phyloP scores from a whole-genome alignment of 2,888 invertebrate genomes.

The Coronaproctus castanopsis region DNA sequence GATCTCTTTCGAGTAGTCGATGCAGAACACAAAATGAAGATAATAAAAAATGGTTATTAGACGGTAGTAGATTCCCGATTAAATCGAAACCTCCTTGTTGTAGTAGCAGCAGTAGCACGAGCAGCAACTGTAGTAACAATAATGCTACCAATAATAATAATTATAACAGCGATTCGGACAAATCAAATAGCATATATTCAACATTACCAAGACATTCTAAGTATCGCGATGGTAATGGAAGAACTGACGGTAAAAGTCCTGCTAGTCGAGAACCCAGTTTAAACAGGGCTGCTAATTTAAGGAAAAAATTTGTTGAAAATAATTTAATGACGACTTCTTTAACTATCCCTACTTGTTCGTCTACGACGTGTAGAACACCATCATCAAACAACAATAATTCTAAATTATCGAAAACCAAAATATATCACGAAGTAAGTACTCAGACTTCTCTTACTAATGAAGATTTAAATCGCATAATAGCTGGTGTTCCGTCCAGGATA shows the following conservation, averaged over 20 bases:
- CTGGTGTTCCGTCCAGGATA: slow-evolving; percentile 30
- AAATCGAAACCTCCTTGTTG: not conserved
- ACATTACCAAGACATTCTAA: slow-evolving; percentile 56
- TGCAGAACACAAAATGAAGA: not conserved
- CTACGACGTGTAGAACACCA: slow-evolving; percentile 14
- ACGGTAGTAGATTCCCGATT: not conserved
- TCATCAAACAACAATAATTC: slow-evolving; percentile 12
- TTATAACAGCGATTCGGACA: slow-evolving; percentile 22
- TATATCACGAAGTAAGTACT: slow-evolving; percentile 56
- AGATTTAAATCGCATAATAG: slow-evolving; percentile 50
- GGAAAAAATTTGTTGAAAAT: slow-evolving; percentile 19
- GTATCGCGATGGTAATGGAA: slow-evolving; percentile 34
- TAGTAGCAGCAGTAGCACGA: not conserved
- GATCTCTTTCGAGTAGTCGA: not conserved
- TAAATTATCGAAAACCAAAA: slow-evolving; percentile 35
- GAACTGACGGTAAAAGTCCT: slow-evolving; percentile 7
- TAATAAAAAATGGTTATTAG: not conserved
- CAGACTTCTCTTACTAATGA: slow-evolving; percentile 54
- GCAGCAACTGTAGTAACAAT: not conserved
- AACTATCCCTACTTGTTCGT: slow-evolving; percentile 12
- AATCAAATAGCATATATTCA: slow-evolving; percentile 48
- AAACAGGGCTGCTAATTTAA: slow-evolving; percentile 22
- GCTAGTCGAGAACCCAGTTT: slow-evolving; percentile 22
- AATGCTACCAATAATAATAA: not conserved
- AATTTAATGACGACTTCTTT: slow-evolving; percentile 14